These are phyloP conservation scores for Saccostrea glomerata DNA, from an alignment of 1,140 invertebrate species.

Conservation along the genomic window DNA sequence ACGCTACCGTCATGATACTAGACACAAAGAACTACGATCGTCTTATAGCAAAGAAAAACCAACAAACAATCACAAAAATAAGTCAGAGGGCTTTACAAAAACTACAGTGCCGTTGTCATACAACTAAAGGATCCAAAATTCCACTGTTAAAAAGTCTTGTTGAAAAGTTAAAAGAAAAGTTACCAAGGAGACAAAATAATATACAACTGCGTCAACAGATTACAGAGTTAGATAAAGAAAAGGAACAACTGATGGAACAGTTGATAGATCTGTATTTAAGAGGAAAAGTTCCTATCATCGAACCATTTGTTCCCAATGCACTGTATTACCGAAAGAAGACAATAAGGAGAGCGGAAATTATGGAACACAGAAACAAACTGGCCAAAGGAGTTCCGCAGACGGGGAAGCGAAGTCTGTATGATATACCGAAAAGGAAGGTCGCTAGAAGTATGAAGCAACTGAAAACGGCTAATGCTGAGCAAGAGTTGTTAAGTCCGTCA, in stretches of 20 bases:
- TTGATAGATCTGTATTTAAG: constrained; percentile 68
- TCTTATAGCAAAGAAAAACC: constrained; percentile 70
- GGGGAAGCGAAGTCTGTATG: constrained; percentile 32
- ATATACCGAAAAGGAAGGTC: constrained; percentile 53
- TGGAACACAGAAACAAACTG: constrained; percentile 44
- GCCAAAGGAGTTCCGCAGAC: constrained; percentile 40
- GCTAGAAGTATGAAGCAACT: constrained; percentile 68
- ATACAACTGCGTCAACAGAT: constrained; percentile 45
- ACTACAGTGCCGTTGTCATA: constrained; percentile 62
- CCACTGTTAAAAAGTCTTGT: constrained; percentile 61
- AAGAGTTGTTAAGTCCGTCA: constrained; percentile 57
- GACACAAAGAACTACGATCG: constrained; percentile 75
- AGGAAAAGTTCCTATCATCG: constrained; percentile 67
- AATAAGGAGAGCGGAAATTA: constrained; percentile 58
- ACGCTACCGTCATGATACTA: constrained; percentile 72
- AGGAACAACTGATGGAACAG: constrained; percentile 55
- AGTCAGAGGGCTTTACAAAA: constrained; percentile 68
- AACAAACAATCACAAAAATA: constrained; percentile 66
- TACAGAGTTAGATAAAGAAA: constrained; percentile 53
- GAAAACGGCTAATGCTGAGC: constrained; percentile 65
- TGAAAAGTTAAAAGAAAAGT: constrained; percentile 60
- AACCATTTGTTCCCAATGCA: constrained; percentile 68
- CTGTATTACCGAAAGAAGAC: constrained; percentile 65
- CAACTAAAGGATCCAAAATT: constrained; percentile 61
- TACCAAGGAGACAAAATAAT: constrained; percentile 52